phyloP scores from a whole-genome alignment of 2,113 vertebrate genomes.

The Genyomyrus donnyi region DNA sequence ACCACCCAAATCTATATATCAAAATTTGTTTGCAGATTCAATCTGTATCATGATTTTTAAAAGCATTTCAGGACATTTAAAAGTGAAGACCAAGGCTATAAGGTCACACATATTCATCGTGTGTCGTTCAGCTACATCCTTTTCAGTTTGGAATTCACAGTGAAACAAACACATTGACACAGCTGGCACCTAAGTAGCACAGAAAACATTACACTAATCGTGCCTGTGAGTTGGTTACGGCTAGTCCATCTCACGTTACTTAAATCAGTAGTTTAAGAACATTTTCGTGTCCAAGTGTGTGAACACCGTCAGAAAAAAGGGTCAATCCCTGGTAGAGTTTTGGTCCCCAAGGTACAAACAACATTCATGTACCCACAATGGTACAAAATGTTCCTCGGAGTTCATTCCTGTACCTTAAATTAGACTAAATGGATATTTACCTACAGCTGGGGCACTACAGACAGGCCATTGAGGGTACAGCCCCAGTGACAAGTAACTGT shows the following conservation, averaged over 20 bases:
- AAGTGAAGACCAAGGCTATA: not conserved
- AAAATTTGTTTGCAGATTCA: not conserved
- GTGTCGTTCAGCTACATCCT: too few species aligned
- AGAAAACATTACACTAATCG: not conserved
- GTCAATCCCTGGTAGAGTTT: not conserved
- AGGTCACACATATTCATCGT: not conserved
- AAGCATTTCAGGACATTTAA: not conserved
- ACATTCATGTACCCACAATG: not conserved
- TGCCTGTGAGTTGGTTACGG: not conserved
- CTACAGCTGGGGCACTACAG: not conserved
- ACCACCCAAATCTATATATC: not conserved
- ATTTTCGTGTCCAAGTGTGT: not conserved
- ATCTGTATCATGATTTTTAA: not conserved
- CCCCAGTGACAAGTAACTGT: not conserved
- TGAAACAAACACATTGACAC: not conserved
- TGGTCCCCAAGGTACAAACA: not conserved
- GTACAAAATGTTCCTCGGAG: not conserved
- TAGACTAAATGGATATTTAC: not conserved
- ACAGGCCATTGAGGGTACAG: not conserved
- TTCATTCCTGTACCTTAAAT: not conserved
- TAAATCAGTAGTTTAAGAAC: not conserved
- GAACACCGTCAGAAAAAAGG: not conserved
- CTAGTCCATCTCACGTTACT: not conserved
- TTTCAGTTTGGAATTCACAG: not conserved
- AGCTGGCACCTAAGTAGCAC: not conserved